A percentile compares a stretch with the other conserved stretches of the same genome.
phyloP scores from a whole-genome alignment of 2,888 invertebrate species.

The Cryptosula pallasiana region DNA sequence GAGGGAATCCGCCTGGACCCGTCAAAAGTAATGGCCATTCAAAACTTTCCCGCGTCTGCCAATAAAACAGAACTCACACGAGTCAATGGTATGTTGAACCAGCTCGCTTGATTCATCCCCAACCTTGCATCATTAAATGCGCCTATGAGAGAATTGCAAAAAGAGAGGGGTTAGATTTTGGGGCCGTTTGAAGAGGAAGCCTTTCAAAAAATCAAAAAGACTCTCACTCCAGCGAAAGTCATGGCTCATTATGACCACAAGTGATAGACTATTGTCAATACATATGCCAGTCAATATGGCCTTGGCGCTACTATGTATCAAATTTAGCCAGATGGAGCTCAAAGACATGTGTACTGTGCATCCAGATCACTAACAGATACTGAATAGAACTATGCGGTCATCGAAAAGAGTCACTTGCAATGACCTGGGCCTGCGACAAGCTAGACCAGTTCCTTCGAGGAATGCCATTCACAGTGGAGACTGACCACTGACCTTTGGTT shows the following conservation, averaged over 20 bases:
- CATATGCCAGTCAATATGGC: neutral
- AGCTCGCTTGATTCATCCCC: neutral
- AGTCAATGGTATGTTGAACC: neutral
- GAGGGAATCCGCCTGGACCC: neutral
- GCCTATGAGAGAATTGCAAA: neutral
- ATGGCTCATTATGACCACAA: neutral
- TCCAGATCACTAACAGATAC: neutral
- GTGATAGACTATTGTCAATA: neutral
- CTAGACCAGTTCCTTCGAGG: neutral
- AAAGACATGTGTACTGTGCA: neutral
- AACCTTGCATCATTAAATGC: neutral
- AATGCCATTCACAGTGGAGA: neutral
- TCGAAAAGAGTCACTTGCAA: neutral
- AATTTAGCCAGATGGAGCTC: neutral
- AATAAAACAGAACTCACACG: neutral
- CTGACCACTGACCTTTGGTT: neutral
- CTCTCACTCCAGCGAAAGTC: neutral
- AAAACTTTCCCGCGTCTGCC: neutral
- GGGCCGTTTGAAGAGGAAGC: neutral
- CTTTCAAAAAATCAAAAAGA: neutral
- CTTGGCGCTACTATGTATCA: neutral
- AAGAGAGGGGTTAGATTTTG: neutral
- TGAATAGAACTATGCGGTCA: neutral
- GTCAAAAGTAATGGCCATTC: neutral
- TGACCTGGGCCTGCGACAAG: constrained; percentile 2